Percentiles rank a stretch among this genome's conserved stretches.
These are phyloP conservation scores for Vanacampus margaritifer DNA, from an alignment of 2,113 vertebrate genomes.

Conservation along the genomic window DNA sequence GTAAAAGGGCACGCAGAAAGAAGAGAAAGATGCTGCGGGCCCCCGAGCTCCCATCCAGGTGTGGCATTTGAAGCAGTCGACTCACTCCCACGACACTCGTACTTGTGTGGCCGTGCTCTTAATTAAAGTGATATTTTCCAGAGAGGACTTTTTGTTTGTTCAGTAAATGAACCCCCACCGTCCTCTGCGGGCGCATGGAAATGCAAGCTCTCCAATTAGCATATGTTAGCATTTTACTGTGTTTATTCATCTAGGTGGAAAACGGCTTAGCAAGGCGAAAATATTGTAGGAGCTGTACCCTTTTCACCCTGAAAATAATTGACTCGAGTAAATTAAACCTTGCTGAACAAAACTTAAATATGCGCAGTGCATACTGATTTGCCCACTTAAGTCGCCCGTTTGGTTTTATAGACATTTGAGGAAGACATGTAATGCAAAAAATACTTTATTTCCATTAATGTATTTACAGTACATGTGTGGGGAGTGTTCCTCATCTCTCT, in stretches of 20 bases:
- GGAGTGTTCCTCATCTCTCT: constrained; percentile 33
- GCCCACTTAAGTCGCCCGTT: not conserved
- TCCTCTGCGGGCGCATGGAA: constrained; percentile 71
- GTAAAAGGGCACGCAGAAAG: constrained; percentile 65
- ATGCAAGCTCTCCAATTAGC: constrained; percentile 70
- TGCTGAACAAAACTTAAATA: constrained; percentile 32
- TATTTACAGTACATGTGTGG: constrained; percentile 63
- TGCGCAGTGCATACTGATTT: constrained; percentile 17
- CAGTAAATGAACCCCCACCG: constrained; percentile 70
- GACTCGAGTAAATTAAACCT: constrained; percentile 49
- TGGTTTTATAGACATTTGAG: not conserved
- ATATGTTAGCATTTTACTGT: constrained; percentile 73
- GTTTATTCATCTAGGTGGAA: constrained; percentile 62
- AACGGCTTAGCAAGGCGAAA: constrained; percentile 64
- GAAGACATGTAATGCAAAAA: constrained; percentile 58
- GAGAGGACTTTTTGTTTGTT: constrained; percentile 72
- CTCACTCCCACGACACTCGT: constrained; percentile 35
- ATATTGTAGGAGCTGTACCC: constrained; percentile 47
- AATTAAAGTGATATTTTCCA: constrained; percentile 76
- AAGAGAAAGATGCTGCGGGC: constrained; percentile 43
- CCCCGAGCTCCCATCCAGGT: constrained; percentile 62
- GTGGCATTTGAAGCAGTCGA: constrained; percentile 66
- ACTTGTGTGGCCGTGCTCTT: constrained; percentile 57
- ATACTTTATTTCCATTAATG: constrained; percentile 76
- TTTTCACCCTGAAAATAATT: constrained; percentile 57